Percentiles rank a stretch among this genome's conserved stretches.
Evolutionary conservation across 2,888 invertebrate species (phyloP).

Genomic region (Steromphala cineraria): DNA sequence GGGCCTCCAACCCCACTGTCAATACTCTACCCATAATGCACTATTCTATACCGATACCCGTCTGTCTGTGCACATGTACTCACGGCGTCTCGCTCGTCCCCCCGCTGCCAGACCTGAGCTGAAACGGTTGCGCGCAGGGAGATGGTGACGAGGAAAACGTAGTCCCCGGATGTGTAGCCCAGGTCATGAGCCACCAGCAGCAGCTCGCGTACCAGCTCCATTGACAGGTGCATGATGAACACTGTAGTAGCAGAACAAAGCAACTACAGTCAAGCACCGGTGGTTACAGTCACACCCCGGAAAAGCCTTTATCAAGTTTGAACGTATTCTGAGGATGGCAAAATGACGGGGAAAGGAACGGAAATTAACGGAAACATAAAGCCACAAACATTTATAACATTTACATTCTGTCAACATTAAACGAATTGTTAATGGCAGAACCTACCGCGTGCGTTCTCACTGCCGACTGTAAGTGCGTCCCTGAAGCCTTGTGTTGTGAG

Average conservation of each 20-base stretch:
- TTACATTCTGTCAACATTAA: too few species aligned
- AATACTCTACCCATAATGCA: too few species aligned
- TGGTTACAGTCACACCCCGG: too few species aligned
- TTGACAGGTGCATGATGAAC: conserved; percentile 57
- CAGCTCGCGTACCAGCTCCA: conserved; percentile 52
- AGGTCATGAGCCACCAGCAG: conserved; percentile 49
- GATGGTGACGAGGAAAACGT: conserved; percentile 56
- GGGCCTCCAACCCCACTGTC: too few species aligned
- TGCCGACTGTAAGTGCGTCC: conserved; percentile 27
- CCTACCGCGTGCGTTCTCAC: conserved; percentile 37
- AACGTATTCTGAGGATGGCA: too few species aligned
- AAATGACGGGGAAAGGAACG: too few species aligned
- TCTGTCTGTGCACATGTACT: background rate
- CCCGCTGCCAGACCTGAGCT: background rate
- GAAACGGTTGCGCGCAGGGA: conserved; percentile 4
- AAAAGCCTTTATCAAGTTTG: too few species aligned
- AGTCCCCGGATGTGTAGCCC: conserved; percentile 52
- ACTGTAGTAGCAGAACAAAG: conserved; percentile 44
- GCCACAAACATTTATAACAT: too few species aligned
- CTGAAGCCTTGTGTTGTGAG: background rate
- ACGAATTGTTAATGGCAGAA: too few species aligned
- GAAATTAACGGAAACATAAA: too few species aligned
- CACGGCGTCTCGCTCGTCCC: background rate
- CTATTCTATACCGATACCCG: too few species aligned
- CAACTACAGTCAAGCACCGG: too few species aligned